Evolutionary conservation across 2,113 vertebrate genomes (phyloP), one percentile per base, ranked within the genome.

Genomic region (Capreolus pygargus): DNA sequence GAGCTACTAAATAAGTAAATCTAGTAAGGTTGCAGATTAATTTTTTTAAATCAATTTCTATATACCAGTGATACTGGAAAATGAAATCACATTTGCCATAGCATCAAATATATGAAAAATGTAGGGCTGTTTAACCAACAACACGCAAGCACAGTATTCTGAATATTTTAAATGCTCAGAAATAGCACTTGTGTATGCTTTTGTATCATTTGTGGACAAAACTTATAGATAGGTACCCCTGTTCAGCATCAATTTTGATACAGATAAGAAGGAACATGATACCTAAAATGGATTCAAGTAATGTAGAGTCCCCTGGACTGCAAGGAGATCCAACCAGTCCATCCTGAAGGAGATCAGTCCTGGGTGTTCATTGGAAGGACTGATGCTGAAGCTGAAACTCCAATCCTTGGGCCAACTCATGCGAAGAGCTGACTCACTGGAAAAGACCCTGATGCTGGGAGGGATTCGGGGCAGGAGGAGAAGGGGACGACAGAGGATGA

Each of bases 201-300:
- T 97, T 98, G 97, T 98, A 79, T 84, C 67, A 92, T 25, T 90
- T 88, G 30, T 98, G 93, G 82, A 94, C 98, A 97, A 96, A 84
- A 96, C 96, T 70, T 52, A n/a, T 0, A 70, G 30, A 89, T 52
- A 93, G 45, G 96, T 97, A 97, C 97, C 94, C 96, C 96, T 81
- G 79, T 47, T 93, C 25, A 54, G 89, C 98, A 95, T 98, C 96
- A 98, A 96, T 97, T 98, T 93, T 98, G 98, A 94, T 97, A 98
- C 97, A 97, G 83, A 90, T 6, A 97, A 98, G 97, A 94, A 98
- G 97, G 97, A 91, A 98, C 95, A 95, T 23, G 21, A 39, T 58
- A 39, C 4, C 39, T 39, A 45, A 47, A 30, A 36, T 23, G 8
- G 19, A 15, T 36, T 16, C 47, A 58, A 57, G 14, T 91, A 28